These are phyloP conservation scores for Coturnix japonica DNA, from an alignment of 2,113 vertebrate species.

Conservation along the genomic window DNA sequence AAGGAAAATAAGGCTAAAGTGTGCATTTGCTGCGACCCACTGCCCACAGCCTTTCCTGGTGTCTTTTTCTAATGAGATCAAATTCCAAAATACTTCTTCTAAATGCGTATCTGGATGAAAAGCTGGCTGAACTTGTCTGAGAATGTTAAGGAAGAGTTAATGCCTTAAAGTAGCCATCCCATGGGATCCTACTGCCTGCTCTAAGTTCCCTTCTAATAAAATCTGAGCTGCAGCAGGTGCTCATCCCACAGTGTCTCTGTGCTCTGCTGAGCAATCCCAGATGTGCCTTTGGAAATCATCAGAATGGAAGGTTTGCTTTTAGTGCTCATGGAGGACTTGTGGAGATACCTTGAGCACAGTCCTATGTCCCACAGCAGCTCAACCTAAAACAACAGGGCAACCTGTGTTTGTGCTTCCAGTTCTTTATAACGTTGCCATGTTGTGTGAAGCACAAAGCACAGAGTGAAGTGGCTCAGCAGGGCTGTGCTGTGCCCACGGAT, in stretches of 20 bases:
- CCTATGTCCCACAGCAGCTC: neutral
- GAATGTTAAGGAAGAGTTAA: conserved; percentile 48
- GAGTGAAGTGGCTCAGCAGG: neutral
- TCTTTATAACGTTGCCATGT: neutral
- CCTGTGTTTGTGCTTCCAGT: neutral
- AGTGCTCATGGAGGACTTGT: neutral
- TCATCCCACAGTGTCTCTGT: accelerated
- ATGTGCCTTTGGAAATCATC: neutral
- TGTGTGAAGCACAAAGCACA: neutral
- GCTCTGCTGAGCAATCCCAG: neutral
- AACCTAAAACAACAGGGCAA: neutral
- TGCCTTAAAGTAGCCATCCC: neutral
- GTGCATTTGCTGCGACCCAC: conserved; percentile 1
- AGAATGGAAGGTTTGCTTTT: neutral
- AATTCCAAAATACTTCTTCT: conserved; percentile 28
- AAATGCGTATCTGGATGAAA: conserved; percentile 41
- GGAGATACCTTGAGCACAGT: neutral
- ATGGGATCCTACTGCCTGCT: neutral
- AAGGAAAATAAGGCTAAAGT: neutral
- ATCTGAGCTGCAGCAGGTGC: neutral
- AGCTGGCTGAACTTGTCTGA: conserved; percentile 49
- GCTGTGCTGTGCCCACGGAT: neutral
- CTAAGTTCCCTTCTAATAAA: neutral
- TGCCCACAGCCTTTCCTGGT: conserved; percentile 50
- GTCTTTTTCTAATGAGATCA: conserved; percentile 27